These are phyloP conservation scores for Nesogale talazaci DNA, from an alignment of 2,113 vertebrate genomes.

Conservation along the genomic window DNA sequence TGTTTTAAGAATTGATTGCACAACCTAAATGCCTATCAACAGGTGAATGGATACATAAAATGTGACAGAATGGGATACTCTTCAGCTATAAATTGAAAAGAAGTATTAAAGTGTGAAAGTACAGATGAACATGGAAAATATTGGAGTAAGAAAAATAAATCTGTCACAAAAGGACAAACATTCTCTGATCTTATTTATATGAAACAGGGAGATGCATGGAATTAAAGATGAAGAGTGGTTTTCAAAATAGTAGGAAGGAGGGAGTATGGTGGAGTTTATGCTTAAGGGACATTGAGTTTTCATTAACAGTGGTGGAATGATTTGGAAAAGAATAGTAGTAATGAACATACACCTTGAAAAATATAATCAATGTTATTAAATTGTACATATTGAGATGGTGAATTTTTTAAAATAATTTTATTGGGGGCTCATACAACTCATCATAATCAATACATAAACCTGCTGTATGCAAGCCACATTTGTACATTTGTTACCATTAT, in stretches of 20 bases:
- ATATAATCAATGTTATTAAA: neutral
- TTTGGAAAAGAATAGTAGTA: neutral
- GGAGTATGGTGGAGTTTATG: neutral
- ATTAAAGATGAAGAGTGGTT: neutral
- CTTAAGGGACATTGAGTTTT: neutral
- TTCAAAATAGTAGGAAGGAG: no score
- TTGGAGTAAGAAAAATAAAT: no score
- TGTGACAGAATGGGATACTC: no score
- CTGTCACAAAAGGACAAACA: no score
- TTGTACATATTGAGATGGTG: neutral
- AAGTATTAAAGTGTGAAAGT: neutral
- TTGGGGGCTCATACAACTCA: no score
- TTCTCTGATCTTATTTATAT: neutral
- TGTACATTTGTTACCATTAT: no score
- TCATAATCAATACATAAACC: no score
- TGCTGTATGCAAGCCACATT: no score
- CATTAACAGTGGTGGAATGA: neutral
- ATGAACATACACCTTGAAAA: neutral
- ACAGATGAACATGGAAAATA: neutral
- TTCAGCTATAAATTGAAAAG: neutral
- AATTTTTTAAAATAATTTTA: no score
- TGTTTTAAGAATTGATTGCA: neutral
- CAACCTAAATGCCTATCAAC: neutral
- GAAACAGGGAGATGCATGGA: neutral
- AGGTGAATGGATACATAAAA: neutral